A percentile compares a stretch with the other conserved stretches of the same genome.
Conservation (phyloP, 2,113 vertebrate species). For the Sander lucioperca region DNA sequence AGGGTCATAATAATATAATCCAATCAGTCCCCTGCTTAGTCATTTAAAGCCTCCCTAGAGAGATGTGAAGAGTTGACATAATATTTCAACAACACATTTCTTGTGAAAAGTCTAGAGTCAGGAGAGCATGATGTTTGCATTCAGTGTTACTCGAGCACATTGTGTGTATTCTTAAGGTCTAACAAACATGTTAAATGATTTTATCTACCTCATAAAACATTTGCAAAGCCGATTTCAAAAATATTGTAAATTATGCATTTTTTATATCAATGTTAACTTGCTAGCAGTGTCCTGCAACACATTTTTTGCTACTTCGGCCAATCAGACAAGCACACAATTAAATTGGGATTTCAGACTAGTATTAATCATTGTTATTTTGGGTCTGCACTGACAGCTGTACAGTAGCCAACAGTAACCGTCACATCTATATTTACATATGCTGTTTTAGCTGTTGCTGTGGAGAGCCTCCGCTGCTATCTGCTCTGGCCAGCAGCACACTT, state of each 20-base stretch:
- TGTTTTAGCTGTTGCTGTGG: too few species aligned
- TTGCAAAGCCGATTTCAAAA: not conserved
- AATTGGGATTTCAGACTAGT: too few species aligned
- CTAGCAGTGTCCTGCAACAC: not conserved
- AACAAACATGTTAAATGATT: not conserved
- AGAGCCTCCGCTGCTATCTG: too few species aligned
- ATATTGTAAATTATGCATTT: not conserved
- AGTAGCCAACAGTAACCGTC: too few species aligned
- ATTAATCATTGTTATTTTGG: too few species aligned
- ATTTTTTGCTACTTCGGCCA: too few species aligned
- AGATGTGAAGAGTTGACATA: not conserved
- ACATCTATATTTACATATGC: too few species aligned
- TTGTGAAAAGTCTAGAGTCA: not conserved
- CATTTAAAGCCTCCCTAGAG: not conserved
- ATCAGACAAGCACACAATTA: too few species aligned
- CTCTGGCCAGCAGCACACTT: too few species aligned
- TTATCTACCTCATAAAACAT: not conserved
- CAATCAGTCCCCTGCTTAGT: conserved; percentile 3
- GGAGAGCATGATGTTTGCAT: not conserved
- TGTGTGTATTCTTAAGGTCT: not conserved
- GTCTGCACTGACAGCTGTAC: too few species aligned
- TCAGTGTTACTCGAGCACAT: not conserved
- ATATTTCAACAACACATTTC: not conserved
- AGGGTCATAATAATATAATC: too few species aligned
- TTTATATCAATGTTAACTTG: not conserved